Percentiles rank a stretch among this genome's conserved stretches.
phyloP scores from a whole-genome alignment of 2,113 vertebrate species.

The Mixornis gularis region DNA sequence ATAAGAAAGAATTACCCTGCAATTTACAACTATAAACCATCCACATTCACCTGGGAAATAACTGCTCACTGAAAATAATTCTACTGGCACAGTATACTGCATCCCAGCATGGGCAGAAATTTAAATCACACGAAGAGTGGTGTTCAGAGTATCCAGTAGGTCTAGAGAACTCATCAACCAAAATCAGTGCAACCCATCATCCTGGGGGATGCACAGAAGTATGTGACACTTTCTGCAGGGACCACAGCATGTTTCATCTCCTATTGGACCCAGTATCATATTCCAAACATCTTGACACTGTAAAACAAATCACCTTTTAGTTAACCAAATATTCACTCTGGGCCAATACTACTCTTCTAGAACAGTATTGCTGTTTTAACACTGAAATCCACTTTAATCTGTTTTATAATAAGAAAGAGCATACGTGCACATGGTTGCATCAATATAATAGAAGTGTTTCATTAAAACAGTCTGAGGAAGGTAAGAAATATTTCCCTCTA shows the following conservation, averaged over 20 bases:
- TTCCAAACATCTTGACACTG: not conserved
- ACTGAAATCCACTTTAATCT: not conserved
- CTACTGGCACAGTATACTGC: not conserved
- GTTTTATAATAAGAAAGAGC: not conserved
- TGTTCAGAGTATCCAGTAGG: not conserved
- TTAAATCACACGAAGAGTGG: accelerated
- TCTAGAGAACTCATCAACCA: not conserved
- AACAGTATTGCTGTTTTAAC: not conserved
- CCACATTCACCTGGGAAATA: accelerated
- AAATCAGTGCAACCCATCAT: not conserved
- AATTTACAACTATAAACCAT: not conserved
- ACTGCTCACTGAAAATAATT: not conserved
- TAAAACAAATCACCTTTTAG: not conserved
- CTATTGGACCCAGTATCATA: not conserved
- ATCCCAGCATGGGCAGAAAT: not conserved
- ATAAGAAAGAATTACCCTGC: not conserved
- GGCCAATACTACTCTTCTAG: not conserved
- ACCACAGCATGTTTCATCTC: not conserved
- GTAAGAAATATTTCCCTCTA: not conserved
- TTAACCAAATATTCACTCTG: not conserved
- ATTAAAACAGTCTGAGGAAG: not conserved
- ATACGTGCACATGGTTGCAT: not conserved
- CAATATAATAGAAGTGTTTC: not conserved
- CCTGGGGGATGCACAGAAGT: not conserved
- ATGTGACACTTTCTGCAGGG: accelerated